A percentile compares a stretch with the other conserved stretches of the same genome.
Evolutionary conservation across 92 coral and sea anemone genomes (phyloP).

Genomic region (Palythoa heliodiscus): DNA sequence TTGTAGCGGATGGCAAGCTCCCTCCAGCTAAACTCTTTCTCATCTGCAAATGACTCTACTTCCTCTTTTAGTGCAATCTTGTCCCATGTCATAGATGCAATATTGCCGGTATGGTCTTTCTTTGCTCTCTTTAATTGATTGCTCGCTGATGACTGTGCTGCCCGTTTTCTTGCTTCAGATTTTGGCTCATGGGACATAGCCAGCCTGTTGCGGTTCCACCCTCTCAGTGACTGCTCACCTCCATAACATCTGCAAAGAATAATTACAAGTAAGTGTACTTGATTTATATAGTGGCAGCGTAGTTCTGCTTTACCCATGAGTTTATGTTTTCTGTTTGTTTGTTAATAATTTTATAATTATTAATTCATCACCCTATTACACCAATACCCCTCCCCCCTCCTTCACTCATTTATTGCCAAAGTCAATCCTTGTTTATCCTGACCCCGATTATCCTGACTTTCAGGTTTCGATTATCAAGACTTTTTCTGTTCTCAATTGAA

Average conservation of each 20-base stretch:
- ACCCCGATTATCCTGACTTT: too few relatives aligned
- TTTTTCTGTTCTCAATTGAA: too few relatives aligned
- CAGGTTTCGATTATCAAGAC: too few relatives aligned
- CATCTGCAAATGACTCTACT: slow-evolving; percentile 47
- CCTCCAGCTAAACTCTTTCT: slow-evolving; percentile 45
- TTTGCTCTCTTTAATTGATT: slow-evolving; percentile 3
- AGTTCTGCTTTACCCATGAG: too few relatives aligned
- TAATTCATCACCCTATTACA: too few relatives aligned
- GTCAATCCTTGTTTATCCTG: too few relatives aligned
- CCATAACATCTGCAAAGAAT: slow-evolving; percentile 59
- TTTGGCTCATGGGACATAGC: slow-evolving; percentile 53
- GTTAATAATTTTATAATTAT: too few relatives aligned
- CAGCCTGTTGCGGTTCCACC: slow-evolving; percentile 45
- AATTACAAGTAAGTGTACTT: not conserved
- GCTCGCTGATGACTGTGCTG: slow-evolving; percentile 18
- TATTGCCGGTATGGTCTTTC: not conserved
- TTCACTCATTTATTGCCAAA: too few relatives aligned
- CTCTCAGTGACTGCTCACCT: slow-evolving; percentile 59
- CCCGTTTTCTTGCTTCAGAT: slow-evolving; percentile 49
- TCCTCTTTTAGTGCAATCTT: slow-evolving; percentile 50
- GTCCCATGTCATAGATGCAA: slow-evolving; percentile 36
- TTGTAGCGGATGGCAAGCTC: slow-evolving; percentile 46
- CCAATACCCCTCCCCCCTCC: too few relatives aligned
- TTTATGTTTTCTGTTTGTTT: too few relatives aligned
- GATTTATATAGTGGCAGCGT: not conserved